Evolutionary conservation across 2,797 vertebrate genomes (phyloP).

Genomic region (Setipinna tenuifilis): DNA sequence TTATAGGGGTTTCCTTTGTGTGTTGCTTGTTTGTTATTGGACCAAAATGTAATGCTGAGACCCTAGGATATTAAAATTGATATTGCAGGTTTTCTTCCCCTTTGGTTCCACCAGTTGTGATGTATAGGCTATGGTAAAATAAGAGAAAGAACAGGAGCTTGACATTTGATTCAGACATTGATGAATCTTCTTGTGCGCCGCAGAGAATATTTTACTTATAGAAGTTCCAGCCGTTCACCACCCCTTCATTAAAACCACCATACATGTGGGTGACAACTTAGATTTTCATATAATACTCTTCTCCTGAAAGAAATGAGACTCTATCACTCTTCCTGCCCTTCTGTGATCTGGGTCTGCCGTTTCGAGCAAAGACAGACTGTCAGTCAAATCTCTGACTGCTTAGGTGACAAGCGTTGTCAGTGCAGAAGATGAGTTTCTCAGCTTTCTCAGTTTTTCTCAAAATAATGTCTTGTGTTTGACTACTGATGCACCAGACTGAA

Average conservation of each 20-base stretch:
- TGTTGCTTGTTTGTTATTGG: background rate
- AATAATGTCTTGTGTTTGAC: background rate
- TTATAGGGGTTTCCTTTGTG: no score
- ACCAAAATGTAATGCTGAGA: background rate
- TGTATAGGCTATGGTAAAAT: background rate
- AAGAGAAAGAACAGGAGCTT: background rate
- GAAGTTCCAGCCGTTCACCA: background rate
- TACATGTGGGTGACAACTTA: background rate
- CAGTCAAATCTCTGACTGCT: background rate
- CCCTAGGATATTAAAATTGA: background rate
- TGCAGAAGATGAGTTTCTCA: slow-evolving; percentile 2
- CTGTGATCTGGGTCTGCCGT: background rate
- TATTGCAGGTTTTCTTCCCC: background rate
- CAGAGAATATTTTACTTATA: background rate
- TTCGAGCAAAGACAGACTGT: background rate
- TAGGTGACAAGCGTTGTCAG: background rate
- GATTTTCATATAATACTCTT: background rate
- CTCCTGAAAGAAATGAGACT: background rate
- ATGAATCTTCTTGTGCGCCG: background rate
- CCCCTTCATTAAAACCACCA: background rate
- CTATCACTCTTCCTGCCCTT: background rate
- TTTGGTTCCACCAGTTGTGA: background rate
- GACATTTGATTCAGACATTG: background rate
- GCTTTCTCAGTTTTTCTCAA: background rate
- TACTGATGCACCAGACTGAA: background rate